Percentiles rank a stretch among this genome's conserved stretches.
Conservation (phyloP, 2,113 vertebrate genomes). For the Mobula hypostoma region DNA sequence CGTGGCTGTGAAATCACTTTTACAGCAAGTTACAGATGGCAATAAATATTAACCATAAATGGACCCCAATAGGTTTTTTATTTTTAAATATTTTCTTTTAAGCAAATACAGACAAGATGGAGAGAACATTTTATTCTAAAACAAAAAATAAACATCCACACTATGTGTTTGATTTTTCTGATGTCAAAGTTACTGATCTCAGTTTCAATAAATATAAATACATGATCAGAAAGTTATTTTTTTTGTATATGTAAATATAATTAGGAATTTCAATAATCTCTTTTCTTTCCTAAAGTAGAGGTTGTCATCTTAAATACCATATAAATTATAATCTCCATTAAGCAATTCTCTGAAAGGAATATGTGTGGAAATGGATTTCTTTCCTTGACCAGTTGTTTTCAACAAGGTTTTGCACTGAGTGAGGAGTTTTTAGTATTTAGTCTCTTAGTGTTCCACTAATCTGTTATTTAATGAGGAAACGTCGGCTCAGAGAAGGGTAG, state of each 20-base stretch:
- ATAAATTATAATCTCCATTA: background rate
- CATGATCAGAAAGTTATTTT: background rate
- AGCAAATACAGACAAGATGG: background rate
- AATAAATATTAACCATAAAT: slow-evolving; percentile 20
- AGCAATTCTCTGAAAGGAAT: background rate
- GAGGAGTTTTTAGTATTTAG: slow-evolving; percentile 64
- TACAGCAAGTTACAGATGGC: slow-evolving; percentile 10
- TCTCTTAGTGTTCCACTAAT: slow-evolving; percentile 78
- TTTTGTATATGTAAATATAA: background rate
- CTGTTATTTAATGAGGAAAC: slow-evolving; percentile 95
- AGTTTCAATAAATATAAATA: background rate
- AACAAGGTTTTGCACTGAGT: slow-evolving; percentile 66
- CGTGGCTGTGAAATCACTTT: background rate
- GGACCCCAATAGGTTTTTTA: slow-evolving; percentile 22
- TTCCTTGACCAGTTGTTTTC: slow-evolving; percentile 44
- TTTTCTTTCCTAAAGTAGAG: background rate
- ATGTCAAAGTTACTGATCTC: background rate
- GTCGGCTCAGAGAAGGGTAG: slow-evolving; percentile 91
- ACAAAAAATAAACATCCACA: background rate
- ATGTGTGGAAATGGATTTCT: slow-evolving; percentile 3
- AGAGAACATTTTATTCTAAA: slow-evolving; percentile 11
- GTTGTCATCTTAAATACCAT: background rate
- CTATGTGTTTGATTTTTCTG: background rate
- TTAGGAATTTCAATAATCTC: background rate
- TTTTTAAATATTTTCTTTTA: slow-evolving; percentile 20